These are phyloP conservation scores for Drosophila tropicalis DNA, from an alignment of 1,140 invertebrate species.

Conservation along the genomic window DNA sequence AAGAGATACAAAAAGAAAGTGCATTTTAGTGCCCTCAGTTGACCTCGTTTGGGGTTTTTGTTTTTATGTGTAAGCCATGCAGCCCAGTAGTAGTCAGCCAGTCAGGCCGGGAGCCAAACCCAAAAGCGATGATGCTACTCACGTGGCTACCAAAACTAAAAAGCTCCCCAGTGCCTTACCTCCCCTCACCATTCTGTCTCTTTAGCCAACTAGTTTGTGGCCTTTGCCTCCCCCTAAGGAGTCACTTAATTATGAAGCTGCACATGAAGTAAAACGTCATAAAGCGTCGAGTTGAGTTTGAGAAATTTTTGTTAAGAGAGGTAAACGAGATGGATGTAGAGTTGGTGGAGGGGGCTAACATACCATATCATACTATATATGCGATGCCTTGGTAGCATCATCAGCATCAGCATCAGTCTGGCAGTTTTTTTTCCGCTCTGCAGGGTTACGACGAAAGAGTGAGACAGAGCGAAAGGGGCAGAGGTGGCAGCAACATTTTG, in stretches of 20 bases:
- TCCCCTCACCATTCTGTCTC: neutral
- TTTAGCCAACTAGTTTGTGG: constrained; percentile 34
- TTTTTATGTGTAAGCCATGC: constrained; percentile 53
- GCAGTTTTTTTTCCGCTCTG: constrained; percentile 31
- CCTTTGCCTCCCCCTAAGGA: constrained; percentile 25
- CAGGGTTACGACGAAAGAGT: neutral
- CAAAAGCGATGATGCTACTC: constrained; percentile 70
- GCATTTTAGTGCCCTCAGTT: constrained; percentile 78
- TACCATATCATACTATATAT: constrained; percentile 4
- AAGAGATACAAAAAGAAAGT: constrained; percentile 46
- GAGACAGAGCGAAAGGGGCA: neutral
- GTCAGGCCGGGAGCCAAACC: neutral
- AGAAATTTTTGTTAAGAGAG: constrained; percentile 22
- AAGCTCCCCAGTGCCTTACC: constrained; percentile 66
- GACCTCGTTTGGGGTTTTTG: constrained; percentile 74
- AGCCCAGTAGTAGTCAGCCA: constrained; percentile 39
- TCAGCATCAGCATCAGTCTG: constrained; percentile 47
- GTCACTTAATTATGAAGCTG: constrained; percentile 80
- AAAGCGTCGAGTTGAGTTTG: constrained; percentile 72
- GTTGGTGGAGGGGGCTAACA: constrained; percentile 19
- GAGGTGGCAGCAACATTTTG: constrained; percentile 59
- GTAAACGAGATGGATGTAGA: constrained; percentile 1
- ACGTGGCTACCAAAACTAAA: constrained; percentile 77
- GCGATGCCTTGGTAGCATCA: constrained; percentile 59
- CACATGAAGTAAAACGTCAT: constrained; percentile 80